A percentile compares a stretch with the other conserved stretches of the same genome.
These are phyloP conservation scores for Botrylloides violaceus DNA, from an alignment of 23 tunicate genomes.

Conservation along the genomic window DNA sequence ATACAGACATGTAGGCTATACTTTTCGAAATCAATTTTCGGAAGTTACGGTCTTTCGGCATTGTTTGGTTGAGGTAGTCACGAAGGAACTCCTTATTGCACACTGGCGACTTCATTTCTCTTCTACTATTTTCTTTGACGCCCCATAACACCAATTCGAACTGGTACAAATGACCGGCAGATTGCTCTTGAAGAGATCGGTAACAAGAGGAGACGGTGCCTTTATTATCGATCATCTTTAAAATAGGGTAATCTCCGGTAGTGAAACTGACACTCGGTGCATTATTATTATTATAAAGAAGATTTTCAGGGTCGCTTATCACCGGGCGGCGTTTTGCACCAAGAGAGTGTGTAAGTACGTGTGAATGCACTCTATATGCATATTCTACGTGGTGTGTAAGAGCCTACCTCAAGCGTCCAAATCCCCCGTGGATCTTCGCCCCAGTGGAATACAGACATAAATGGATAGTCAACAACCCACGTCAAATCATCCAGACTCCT, in stretches of 20 bases:
- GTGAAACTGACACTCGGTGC: too few relatives aligned
- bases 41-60: not conserved
- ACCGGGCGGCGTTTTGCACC: too few relatives aligned
- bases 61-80: not conserved
- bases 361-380: too few relatives aligned
- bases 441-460: slow-evolving; percentile 27
- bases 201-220: slow-evolving; percentile 11
- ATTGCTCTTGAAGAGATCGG: not conserved
- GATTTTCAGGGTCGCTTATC: too few relatives aligned
- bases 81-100: not conserved
- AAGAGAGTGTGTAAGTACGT: too few relatives aligned
- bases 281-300: too few relatives aligned
- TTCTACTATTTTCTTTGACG: not conserved
- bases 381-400: not conserved
- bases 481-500: slow-evolving; percentile 7
- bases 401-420: slow-evolving; percentile 18
- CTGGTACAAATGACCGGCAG: slow-evolving; percentile 17
- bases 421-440: slow-evolving; percentile 25
- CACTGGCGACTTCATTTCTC: not conserved
- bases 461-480: not conserved
- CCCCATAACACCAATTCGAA: slow-evolving; percentile 18
- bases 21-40: too few relatives aligned
- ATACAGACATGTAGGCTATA: too few relatives aligned
- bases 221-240: slow-evolving; percentile 22
- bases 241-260: too few relatives aligned